phyloP scores from a whole-genome alignment of 2,888 invertebrate species.

The Nemoura dubitans region DNA sequence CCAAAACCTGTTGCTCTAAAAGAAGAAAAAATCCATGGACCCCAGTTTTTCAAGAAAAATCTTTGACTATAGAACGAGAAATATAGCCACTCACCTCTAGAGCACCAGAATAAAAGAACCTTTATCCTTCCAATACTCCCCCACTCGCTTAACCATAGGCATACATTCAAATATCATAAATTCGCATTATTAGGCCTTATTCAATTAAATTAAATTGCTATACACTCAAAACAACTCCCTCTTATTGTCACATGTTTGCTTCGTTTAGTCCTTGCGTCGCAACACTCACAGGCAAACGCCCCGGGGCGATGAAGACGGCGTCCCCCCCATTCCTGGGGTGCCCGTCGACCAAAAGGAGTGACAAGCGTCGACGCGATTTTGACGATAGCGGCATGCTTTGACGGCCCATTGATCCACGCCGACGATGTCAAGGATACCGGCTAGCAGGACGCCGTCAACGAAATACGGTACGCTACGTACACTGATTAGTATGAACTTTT shows the following conservation, averaged over 20 bases:
- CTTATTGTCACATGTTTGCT: background rate
- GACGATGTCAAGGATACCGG: background rate
- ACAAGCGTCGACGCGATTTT: background rate
- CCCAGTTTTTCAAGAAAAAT: background rate
- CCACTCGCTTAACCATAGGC: background rate
- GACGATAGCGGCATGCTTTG: background rate
- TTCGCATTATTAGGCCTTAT: background rate
- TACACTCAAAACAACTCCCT: background rate
- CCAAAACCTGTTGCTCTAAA: background rate
- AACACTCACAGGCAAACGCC: background rate
- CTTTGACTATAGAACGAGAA: background rate
- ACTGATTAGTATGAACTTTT: no score
- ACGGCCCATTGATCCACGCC: background rate
- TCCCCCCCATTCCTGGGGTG: background rate
- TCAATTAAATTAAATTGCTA: background rate
- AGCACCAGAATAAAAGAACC: background rate
- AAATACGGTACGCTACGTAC: no score
- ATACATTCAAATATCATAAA: background rate
- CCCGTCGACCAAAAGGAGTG: background rate
- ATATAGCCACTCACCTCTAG: background rate
- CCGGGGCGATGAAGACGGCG: background rate
- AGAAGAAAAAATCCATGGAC: background rate
- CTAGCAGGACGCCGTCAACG: background rate
- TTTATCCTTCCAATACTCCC: background rate
- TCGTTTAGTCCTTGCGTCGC: background rate